Evolutionary conservation across 2,888 invertebrate species (phyloP).

Genomic region (Polyommatus icarus): DNA sequence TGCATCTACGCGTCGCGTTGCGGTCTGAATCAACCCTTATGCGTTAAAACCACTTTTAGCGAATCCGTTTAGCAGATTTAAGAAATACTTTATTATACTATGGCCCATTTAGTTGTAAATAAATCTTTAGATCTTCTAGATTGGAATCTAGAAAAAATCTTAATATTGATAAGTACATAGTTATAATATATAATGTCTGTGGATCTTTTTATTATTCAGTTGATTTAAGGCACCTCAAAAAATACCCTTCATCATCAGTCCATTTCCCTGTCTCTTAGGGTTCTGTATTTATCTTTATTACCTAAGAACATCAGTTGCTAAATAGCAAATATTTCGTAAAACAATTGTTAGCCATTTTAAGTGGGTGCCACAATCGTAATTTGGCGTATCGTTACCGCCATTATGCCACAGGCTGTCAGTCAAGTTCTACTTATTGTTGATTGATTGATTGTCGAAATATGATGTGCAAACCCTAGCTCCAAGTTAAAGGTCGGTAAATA

Average conservation of each 20-base stretch:
- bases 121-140: no score
- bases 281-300: not conserved
- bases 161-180: no score
- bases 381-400: constrained; percentile 15
- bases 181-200: no score
- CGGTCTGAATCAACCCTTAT: no score
- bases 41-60: no score
- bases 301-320: constrained; percentile 8
- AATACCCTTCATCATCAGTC: not conserved
- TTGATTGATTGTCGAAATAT: constrained; percentile 12
- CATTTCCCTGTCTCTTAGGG: not conserved
- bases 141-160: no score
- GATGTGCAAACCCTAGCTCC: not conserved
- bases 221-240: no score
- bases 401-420: constrained; percentile 16
- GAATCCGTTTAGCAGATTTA: no score
- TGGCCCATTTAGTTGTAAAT: no score
- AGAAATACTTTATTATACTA: no score
- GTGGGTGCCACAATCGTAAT: constrained; percentile 18
- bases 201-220: no score
- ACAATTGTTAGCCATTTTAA: constrained; percentile 14
- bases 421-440: constrained; percentile 12
- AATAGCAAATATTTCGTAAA: constrained; percentile 23
- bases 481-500: constrained; percentile 6
- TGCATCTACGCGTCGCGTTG: no score